Percentiles rank a stretch among this genome's conserved stretches.
phyloP scores from a whole-genome alignment of 2,888 invertebrate genomes.

The Callyntrura guangdongensis region DNA sequence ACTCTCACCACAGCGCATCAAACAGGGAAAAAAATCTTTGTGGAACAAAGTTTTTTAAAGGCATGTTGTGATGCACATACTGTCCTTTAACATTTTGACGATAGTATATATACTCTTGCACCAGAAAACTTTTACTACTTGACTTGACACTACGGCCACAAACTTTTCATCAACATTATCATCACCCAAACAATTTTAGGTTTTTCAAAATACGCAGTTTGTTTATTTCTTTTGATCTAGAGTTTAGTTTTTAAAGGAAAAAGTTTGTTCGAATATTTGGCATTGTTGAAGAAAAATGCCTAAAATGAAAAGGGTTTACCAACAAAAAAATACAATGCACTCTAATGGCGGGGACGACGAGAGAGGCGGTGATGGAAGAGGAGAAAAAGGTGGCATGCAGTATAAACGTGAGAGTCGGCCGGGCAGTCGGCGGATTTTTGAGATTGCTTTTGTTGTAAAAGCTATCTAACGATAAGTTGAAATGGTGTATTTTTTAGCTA shows the following conservation, averaged over 20 bases:
- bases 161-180: not conserved
- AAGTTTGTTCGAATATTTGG: not conserved
- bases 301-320: not conserved
- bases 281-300: not conserved
- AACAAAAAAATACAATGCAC: constrained; percentile 1
- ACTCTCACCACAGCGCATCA: not conserved
- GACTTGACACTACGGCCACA: not conserved
- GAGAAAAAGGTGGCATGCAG: not conserved
- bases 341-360: not conserved
- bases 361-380: constrained; percentile 5
- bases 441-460: not conserved
- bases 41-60: too few species aligned
- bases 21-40: not conserved
- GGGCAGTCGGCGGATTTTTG: not conserved
- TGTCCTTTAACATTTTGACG: not conserved
- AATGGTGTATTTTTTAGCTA: not conserved
- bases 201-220: constrained; percentile 7
- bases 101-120: not conserved
- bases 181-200: not conserved
- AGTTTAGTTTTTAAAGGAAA: not conserved
- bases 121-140: too few species aligned
- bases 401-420: too few species aligned
- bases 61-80: not conserved
- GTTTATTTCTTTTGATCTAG: constrained; percentile 3
- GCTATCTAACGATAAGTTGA: not conserved